Conservation (phyloP, 1,140 invertebrate genomes). For the Babylonia areolata region DNA sequence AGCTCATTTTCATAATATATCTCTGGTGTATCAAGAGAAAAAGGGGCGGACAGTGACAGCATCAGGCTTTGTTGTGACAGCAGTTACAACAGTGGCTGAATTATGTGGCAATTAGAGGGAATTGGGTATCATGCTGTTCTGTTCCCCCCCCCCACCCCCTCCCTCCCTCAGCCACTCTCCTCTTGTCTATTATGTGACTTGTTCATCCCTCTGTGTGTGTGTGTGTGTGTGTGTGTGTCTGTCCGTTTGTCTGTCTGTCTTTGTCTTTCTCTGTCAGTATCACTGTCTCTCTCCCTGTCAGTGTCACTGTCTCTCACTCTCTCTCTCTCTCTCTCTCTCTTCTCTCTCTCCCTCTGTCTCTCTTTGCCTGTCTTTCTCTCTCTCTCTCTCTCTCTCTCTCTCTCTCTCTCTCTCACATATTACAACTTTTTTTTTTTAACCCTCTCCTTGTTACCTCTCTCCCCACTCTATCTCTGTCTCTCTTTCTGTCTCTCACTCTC, state of each 20-base stretch:
- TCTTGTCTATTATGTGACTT: background rate
- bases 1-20: background rate
- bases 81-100: background rate
- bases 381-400: background rate
- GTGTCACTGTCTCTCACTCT: background rate
- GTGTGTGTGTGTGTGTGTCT: background rate
- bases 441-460: background rate
- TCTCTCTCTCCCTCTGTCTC: background rate
- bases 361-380: background rate
- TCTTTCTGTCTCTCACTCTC: background rate
- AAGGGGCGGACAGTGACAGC: background rate
- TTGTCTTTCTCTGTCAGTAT: background rate
- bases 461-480: background rate
- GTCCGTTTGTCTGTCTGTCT: background rate
- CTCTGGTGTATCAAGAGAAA: background rate
- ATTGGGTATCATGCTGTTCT: background rate
- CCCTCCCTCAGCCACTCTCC: background rate
- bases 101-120: background rate
- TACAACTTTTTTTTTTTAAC: too few species aligned
- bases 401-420: conserved; percentile 11
- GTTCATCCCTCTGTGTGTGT: background rate
- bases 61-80: background rate
- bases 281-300: too few species aligned
- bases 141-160: background rate
- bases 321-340: background rate